Evolutionary conservation across 2,797 vertebrate species (phyloP), one percentile per base, ranked within the genome.

Genomic region (Sebastes melanostomus): DNA sequence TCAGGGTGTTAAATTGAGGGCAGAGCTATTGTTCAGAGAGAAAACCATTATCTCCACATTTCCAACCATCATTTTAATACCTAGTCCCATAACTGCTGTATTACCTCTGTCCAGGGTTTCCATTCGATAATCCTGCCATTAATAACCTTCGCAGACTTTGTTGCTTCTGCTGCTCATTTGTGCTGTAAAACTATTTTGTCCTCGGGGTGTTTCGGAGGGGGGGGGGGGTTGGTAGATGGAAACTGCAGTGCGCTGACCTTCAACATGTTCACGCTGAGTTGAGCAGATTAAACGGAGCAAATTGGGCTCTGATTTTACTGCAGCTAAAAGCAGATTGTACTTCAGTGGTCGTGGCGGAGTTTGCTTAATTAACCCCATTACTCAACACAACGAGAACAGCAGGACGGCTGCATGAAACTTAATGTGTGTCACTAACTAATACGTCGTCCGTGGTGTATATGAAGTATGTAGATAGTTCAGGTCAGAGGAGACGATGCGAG

Each of bases 31-130:
- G 92, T 92, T 85, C 34, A 18, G 67, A 3, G 3, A 1, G 8
- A 52, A 80, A 90, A 52, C 72, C 72, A 85, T 89, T 90, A 92
- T 89, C 85, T 89, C 58, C 75, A 66, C 78, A n/a, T 81, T 82
- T 58, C 82, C 79, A 56, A 80, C 60, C 75, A 46, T 85, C 69
- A 25, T 81, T 81, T 81, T 86, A 86, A 90, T 79, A 72, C 76
- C 61, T 60, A 1, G 55, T 73, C 86, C 86, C 89, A 61, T 34
- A 74, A 77, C 86, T 62, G 82, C 81, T 50, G 52, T 11, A 25
- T 63, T 79, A 83, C 84, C 80, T 83, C 79, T 7, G 29, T 66
- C 25, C 70, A 4, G 29, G 20, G 58, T 76, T 71, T 54, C 70
- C 74, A 6, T 77, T 42, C 38, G 65, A 88, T 90, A 87, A 89